Evolutionary conservation across 2,113 vertebrate genomes (phyloP).

Genomic region (Sinocyclocheilus anshuiensis): DNA sequence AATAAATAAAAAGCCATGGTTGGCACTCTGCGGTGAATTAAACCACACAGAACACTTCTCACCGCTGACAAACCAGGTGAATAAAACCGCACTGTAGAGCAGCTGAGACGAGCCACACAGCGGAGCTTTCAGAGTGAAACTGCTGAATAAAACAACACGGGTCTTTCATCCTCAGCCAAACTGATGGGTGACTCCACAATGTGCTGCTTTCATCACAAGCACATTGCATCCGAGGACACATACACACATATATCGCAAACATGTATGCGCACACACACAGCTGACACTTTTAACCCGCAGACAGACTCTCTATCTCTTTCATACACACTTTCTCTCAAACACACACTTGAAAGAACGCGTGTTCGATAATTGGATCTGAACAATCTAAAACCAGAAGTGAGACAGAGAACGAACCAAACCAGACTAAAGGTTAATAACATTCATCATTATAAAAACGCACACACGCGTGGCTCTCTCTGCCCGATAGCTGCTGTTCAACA

Average conservation of each 20-base stretch:
- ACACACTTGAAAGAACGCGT: constrained; percentile 33
- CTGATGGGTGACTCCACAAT: constrained; percentile 48
- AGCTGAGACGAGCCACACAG: constrained; percentile 56
- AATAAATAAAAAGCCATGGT: neutral
- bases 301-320: neutral
- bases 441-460: constrained; percentile 48
- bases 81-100: constrained; percentile 29
- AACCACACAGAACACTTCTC: constrained; percentile 10
- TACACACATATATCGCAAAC: neutral
- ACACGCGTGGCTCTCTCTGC: constrained; percentile 6
- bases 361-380: constrained; percentile 51
- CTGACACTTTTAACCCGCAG: constrained; percentile 19
- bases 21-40: neutral
- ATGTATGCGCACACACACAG: neutral
- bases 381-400: constrained; percentile 44
- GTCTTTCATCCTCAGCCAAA: constrained; percentile 55
- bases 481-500: constrained; percentile 23
- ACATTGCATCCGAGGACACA: constrained; percentile 44
- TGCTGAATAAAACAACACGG: constrained; percentile 55
- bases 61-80: constrained; percentile 17
- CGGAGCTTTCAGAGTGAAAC: constrained; percentile 54
- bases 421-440: constrained; percentile 53
- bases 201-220: constrained; percentile 49
- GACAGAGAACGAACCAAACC: constrained; percentile 21
- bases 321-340: neutral